Base-by-base conservation (phyloP, 2,888 invertebrate species). In the Eledone cirrhosa region DNA sequence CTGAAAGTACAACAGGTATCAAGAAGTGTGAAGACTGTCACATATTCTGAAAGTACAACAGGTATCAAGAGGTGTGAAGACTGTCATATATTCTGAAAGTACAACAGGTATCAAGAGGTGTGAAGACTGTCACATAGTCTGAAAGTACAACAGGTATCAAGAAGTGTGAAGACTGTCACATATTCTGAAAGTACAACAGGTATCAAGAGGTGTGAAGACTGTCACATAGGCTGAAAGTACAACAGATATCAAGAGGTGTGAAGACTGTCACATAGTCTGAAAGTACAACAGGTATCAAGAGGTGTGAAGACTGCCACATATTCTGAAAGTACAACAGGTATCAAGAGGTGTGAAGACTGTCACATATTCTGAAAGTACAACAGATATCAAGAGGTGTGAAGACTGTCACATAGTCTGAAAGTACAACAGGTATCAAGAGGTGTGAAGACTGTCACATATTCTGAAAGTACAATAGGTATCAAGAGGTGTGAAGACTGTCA, bases 251-350 rank as follows among this genome's bases (percentile, higher is more conserved):
- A 85, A 99, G 92, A 94, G 89, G 95, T 94, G 22, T 95, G 93
- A 27, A 99, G 93, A 0, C 95, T 96, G 86, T 98, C 98, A 33
- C 97, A 93, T 29, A 98, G 91, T 82, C 90, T 88, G 83, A 29
- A 29, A 29, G n/a, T 14, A 1, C 19, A 67, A 67, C 16, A 22
- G 0, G 27, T 2, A 29, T 2, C 11, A 67, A 24, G 0, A 94
- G 89, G 95, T 94, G 22, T 95, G 93, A 27, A 99, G 93, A 0
- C 95, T 96, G 86, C 98, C 98, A 33, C 97, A 93, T 29, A 98
- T 91, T 82, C 90, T 88, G 83, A 29, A 29, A 29, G n/a, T 14
- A 1, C 19, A 67, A 67, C 16, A 22, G 0, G 27, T 2, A 29
- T 2, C 11, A 67, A 24, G 0, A 94, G 89, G 95, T 94, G 22